phyloP scores from a whole-genome alignment of 2,888 invertebrate species.

The Quadriops clusia region DNA sequence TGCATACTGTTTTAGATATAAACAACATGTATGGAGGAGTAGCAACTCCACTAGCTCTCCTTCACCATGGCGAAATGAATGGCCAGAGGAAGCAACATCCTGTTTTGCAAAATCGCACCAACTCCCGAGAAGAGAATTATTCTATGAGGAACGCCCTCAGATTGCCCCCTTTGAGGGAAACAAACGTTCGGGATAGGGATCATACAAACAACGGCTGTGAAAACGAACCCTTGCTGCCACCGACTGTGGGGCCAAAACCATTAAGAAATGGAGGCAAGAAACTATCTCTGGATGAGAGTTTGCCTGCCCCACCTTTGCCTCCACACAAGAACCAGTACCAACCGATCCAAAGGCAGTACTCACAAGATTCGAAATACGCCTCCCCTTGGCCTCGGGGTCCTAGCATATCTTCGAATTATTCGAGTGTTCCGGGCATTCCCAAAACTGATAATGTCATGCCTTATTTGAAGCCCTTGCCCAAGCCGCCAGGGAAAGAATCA shows the following conservation, averaged over 20 bases:
- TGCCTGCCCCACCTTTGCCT: slow-evolving; percentile 50
- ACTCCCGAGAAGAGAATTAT: slow-evolving; percentile 29
- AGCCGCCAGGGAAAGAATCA: slow-evolving; percentile 41
- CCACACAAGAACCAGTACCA: slow-evolving; percentile 38
- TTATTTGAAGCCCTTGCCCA: slow-evolving; percentile 47
- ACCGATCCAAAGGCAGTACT: slow-evolving; percentile 16
- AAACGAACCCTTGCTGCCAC: slow-evolving; percentile 44
- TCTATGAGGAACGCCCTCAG: slow-evolving; percentile 36
- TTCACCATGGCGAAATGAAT: slow-evolving; percentile 41
- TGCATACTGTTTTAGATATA: slow-evolving; percentile 29
- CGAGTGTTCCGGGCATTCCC: slow-evolving; percentile 19
- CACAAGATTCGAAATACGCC: slow-evolving; percentile 37
- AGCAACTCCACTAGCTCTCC: slow-evolving; percentile 55
- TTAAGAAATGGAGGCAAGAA: slow-evolving; percentile 33
- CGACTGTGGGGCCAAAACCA: slow-evolving; percentile 23
- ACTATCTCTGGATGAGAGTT: slow-evolving; percentile 37
- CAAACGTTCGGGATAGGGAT: slow-evolving; percentile 35
- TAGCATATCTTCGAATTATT: slow-evolving; percentile 30
- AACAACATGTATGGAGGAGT: slow-evolving; percentile 57
- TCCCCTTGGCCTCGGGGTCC: slow-evolving; percentile 53
- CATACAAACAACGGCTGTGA: slow-evolving; percentile 37
- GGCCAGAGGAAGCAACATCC: slow-evolving; percentile 42
- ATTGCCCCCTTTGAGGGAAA: slow-evolving; percentile 44
- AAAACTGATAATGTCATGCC: slow-evolving; percentile 33
- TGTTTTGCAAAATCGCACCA: slow-evolving; percentile 29